phyloP scores from a whole-genome alignment of 2,113 vertebrate species.

The Bettongia penicillata region DNA sequence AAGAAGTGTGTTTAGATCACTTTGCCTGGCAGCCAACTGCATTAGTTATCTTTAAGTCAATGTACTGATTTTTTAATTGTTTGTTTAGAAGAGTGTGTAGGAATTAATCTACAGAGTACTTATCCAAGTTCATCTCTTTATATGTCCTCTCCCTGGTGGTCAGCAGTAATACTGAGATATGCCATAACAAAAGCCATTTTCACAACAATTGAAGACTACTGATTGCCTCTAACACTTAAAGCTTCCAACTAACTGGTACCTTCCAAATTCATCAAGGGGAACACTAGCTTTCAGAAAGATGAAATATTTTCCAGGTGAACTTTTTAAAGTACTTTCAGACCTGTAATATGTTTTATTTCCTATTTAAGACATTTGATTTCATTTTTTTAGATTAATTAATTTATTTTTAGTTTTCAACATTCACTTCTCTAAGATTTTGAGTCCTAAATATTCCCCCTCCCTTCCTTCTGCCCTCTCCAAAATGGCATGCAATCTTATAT shows the following conservation, averaged over 20 bases:
- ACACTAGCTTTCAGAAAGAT: not conserved
- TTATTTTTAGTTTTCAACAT: too few species aligned
- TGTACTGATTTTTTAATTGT: slow-evolving; percentile 67
- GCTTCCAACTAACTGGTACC: not conserved
- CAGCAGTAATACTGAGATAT: not conserved
- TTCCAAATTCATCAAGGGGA: slow-evolving; percentile 51
- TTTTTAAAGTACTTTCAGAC: not conserved
- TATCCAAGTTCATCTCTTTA: slow-evolving; percentile 55
- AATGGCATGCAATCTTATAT: too few species aligned
- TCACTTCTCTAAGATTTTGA: too few species aligned
- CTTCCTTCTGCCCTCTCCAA: too few species aligned
- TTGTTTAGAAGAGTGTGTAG: slow-evolving; percentile 63
- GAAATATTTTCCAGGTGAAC: slow-evolving; percentile 26
- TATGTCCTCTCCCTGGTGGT: slow-evolving; percentile 24
- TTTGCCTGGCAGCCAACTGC: slow-evolving; percentile 42
- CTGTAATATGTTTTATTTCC: not conserved
- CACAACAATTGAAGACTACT: not conserved
- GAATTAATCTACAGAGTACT: slow-evolving; percentile 20
- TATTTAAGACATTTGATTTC: slow-evolving; percentile 7
- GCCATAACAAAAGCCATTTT: slow-evolving; percentile 31
- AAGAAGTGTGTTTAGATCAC: slow-evolving; percentile 40
- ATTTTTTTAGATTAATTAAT: too few species aligned
- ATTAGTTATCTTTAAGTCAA: slow-evolving; percentile 65
- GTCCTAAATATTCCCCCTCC: too few species aligned
- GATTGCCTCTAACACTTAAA: slow-evolving; percentile 12